Evolutionary conservation across 2,113 vertebrate species (phyloP).

Genomic region (Mormoops blainvillei): DNA sequence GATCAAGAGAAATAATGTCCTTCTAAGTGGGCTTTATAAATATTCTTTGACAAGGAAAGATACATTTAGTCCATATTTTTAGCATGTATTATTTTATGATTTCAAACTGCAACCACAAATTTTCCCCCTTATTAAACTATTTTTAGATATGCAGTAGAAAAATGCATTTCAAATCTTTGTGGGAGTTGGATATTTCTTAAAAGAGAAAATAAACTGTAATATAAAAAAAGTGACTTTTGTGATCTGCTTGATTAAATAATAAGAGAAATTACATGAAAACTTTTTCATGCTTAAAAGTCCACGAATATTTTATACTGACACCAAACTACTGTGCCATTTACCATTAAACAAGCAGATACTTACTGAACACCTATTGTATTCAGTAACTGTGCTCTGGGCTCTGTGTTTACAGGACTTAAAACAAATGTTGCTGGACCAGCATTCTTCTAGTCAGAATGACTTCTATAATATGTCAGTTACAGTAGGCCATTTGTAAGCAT

Average conservation of each 20-base stretch:
- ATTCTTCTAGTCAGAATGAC: background rate
- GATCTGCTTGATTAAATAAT: background rate
- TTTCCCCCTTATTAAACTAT: background rate
- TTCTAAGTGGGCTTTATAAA: conserved; percentile 24
- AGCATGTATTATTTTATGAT: background rate
- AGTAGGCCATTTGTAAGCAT: background rate
- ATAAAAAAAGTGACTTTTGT: background rate
- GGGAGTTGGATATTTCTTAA: background rate
- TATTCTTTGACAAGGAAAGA: background rate
- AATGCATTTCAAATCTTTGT: conserved; percentile 13
- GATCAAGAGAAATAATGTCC: background rate
- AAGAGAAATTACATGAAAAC: background rate
- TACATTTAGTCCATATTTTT: conserved; percentile 18
- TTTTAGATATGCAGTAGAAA: conserved; percentile 12
- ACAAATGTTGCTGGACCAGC: background rate
- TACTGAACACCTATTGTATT: background rate
- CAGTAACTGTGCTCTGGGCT: background rate
- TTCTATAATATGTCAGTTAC: background rate
- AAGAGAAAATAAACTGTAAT: background rate
- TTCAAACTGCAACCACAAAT: background rate
- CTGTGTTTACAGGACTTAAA: background rate
- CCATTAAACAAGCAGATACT: background rate
- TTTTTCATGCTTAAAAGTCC: background rate
- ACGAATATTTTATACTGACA: background rate
- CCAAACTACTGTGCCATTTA: background rate